Evolutionary conservation across 2,888 invertebrate genomes (phyloP), one percentile per base, ranked within the genome.

Genomic region (Odontocerum albicorne): DNA sequence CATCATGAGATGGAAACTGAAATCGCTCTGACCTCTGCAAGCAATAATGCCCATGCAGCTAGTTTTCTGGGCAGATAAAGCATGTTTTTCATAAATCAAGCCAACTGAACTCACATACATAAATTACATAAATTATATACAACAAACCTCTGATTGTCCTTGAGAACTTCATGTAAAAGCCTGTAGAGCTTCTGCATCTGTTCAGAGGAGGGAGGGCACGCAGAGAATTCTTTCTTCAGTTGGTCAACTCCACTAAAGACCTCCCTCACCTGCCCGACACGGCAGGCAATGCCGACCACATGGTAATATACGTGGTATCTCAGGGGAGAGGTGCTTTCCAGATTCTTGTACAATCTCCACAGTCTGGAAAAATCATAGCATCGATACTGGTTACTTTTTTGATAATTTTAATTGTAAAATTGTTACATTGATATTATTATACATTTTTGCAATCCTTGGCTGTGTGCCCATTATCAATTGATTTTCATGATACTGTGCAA

Each of bases 221-320:
- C 82, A 1, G 85, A 81, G 70, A 92, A 90, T 70, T 91, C 91
- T 63, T 86, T 84, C 66, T 87, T 88, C 42, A 96, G 77, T 66
- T 90, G 88, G 36, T 91, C 90, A 1, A 95, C 86, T 60, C 92
- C 90, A 43, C 86, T 84, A 67, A 90, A 94, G 2, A 96, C 91
- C 59, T 90, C 87, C 58, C 84, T 82, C 1, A 96, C 87, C 64
- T 89, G 88, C 56, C 94, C 92, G 19, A 92, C 90, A 63, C 92
- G 87, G 35, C 90, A 89, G 0, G 96, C 93, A 51, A 97, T 84
- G 72, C 91, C 88, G 16, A 96, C 86, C 64, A 96, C 82, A 67
- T 93, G 90, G 67, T 92, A 92, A 72, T 96, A 97, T 10, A 96
- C 92, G 68, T 92, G 91, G 72, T 95, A 96, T 35, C 95, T 83